Conservation (phyloP, 2,888 invertebrate genomes). For the Lutraria lutraria region DNA sequence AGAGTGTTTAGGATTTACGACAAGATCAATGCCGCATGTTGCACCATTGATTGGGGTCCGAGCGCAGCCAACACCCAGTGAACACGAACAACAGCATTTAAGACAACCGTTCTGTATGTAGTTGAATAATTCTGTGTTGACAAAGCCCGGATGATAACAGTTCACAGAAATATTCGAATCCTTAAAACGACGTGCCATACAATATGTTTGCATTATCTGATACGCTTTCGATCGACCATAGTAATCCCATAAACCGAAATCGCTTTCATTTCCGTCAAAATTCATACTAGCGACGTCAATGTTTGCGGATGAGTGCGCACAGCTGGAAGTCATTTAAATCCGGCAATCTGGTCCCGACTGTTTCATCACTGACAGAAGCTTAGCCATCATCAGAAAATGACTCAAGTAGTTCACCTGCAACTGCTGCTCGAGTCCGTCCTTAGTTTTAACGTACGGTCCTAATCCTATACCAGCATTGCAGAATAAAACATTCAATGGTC, state of each 20-base stretch:
- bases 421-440: slow-evolving; percentile 70
- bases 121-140: slow-evolving; percentile 62
- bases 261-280: slow-evolving; percentile 57
- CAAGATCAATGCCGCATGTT: slow-evolving; percentile 44
- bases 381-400: slow-evolving; percentile 73
- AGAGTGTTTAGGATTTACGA: slow-evolving; percentile 50
- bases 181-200: slow-evolving; percentile 63
- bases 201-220: slow-evolving; percentile 71
- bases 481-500: slow-evolving; percentile 54
- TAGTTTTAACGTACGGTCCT: slow-evolving; percentile 52
- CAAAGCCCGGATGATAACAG: slow-evolving; percentile 73
- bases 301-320: slow-evolving; percentile 49
- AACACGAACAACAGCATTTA: not conserved
- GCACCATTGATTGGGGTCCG: slow-evolving; percentile 45
- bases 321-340: slow-evolving; percentile 73
- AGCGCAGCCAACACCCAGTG: not conserved
- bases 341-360: slow-evolving; percentile 74
- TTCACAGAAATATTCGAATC: slow-evolving; percentile 66
- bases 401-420: slow-evolving; percentile 77
- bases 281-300: slow-evolving; percentile 71
- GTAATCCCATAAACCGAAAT: slow-evolving; percentile 58
- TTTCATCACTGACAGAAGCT: slow-evolving; percentile 71
- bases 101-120: not conserved
- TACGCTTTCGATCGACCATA: slow-evolving; percentile 75
- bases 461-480: slow-evolving; percentile 63